Evolutionary conservation across 2,797 vertebrate genomes (phyloP).

Genomic region (Pseudochaenichthys georgianus): DNA sequence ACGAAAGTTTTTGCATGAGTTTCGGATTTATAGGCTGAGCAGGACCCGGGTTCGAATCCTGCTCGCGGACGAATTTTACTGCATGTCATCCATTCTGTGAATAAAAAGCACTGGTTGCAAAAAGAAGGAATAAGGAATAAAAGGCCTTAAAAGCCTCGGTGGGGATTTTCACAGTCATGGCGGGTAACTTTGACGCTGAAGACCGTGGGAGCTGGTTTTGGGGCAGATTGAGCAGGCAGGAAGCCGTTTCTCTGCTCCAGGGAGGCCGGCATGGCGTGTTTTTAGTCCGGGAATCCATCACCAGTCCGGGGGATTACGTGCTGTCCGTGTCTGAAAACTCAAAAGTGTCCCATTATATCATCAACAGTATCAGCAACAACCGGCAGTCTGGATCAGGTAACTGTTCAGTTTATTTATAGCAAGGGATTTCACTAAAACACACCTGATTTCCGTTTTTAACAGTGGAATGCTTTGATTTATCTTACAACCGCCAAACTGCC

Average conservation of each 20-base stretch:
- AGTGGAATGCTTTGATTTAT: background rate
- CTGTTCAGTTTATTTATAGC: background rate
- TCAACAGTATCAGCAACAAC: slow-evolving; percentile 91
- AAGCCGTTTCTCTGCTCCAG: slow-evolving; percentile 89
- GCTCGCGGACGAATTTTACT: too few relatives aligned
- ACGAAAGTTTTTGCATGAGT: slow-evolving; percentile 83
- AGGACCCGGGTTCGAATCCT: too few relatives aligned
- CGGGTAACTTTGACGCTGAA: slow-evolving; percentile 93
- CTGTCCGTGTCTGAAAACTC: slow-evolving; percentile 95
- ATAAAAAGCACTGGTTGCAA: too few relatives aligned
- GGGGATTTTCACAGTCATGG: slow-evolving; percentile 84
- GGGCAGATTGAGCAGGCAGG: slow-evolving; percentile 89
- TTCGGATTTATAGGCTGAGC: slow-evolving; percentile 49
- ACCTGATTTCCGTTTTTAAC: background rate
- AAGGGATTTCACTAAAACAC: too few relatives aligned
- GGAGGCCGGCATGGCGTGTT: slow-evolving; percentile 94
- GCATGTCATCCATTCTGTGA: too few relatives aligned
- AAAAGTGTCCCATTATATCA: slow-evolving; percentile 95
- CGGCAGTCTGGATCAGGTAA: slow-evolving; percentile 82
- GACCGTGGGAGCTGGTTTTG: slow-evolving; percentile 93
- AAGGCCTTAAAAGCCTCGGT: slow-evolving; percentile 76
- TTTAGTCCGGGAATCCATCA: slow-evolving; percentile 92
- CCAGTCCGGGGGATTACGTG: slow-evolving; percentile 94
- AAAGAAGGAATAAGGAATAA: slow-evolving; percentile 43
- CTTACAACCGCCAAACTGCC: slow-evolving; percentile 4